These are phyloP conservation scores for Petrolisthes manimaculis DNA, from an alignment of 2,888 invertebrate genomes.

Conservation along the genomic window DNA sequence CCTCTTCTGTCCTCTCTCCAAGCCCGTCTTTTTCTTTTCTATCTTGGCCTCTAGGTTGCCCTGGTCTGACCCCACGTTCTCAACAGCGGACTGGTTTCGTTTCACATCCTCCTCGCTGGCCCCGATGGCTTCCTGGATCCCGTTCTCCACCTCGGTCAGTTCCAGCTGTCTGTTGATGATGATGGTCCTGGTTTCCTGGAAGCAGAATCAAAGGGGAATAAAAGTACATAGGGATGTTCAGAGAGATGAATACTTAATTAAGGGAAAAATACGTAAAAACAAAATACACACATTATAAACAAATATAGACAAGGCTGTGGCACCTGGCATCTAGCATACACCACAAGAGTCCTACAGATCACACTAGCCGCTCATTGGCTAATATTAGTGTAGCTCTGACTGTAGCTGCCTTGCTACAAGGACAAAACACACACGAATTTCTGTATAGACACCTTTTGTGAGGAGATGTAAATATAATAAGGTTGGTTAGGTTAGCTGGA, in stretches of 20 bases:
- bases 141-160: conserved; percentile 77
- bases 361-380: no score
- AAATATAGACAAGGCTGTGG: no score
- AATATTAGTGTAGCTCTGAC: no score
- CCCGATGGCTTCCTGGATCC: conserved; percentile 80
- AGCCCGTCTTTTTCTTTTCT: conserved; percentile 88
- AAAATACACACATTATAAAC: no score
- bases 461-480: no score
- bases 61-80: conserved; percentile 88
- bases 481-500: no score
- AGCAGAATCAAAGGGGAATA: neutral
- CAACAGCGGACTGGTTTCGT: conserved; percentile 75
- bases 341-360: no score
- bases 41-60: conserved; percentile 91
- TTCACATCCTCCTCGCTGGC: conserved; percentile 79
- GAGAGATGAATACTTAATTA: neutral
- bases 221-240: neutral
- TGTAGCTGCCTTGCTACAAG: no score
- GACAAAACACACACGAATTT: no score
- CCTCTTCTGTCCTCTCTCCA: conserved; percentile 92
- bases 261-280: neutral
- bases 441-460: no score
- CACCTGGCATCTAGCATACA: no score
- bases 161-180: conserved; percentile 89
- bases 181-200: conserved; percentile 80